Evolutionary conservation across 2,113 vertebrate species (phyloP).

Genomic region (Oncorhynchus nerka): DNA sequence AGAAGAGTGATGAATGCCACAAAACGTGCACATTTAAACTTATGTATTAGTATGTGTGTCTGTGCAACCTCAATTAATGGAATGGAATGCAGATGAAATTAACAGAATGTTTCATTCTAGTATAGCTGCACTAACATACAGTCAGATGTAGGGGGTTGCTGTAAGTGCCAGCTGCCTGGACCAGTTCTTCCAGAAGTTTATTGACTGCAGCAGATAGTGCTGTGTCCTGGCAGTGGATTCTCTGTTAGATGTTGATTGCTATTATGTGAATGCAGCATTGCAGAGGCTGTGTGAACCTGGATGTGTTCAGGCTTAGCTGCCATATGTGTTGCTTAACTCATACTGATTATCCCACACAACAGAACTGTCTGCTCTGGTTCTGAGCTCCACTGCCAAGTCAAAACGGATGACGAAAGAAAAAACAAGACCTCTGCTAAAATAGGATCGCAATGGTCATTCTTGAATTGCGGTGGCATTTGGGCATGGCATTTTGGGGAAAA

Average conservation of each 20-base stretch:
- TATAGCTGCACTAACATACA: conserved; percentile 18
- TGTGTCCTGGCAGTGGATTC: conserved; percentile 50
- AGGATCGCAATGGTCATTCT: neutral
- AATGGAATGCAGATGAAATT: neutral
- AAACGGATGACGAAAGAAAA: neutral
- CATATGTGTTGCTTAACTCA: conserved; percentile 21
- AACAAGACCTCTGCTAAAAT: neutral
- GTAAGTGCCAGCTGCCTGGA: conserved; percentile 27
- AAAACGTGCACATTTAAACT: no score
- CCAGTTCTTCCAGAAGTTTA: conserved; percentile 45
- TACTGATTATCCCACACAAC: conserved; percentile 3
- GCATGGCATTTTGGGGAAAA: no score
- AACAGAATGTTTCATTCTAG: no score
- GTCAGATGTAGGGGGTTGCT: conserved; percentile 42
- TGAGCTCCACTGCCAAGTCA: neutral
- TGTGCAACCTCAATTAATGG: neutral
- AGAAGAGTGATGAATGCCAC: no score
- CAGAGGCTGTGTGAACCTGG: conserved; percentile 25
- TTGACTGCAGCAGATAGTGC: conserved; percentile 48
- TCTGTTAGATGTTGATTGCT: conserved; percentile 55
- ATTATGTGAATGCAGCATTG: conserved; percentile 41
- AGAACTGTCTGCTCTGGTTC: neutral
- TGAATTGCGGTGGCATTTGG: neutral
- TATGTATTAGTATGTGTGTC: no score
- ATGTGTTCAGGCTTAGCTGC: conserved; percentile 3